Evolutionary conservation across 2,797 vertebrate genomes (phyloP).

Genomic region (Triplophysa yarkandensis): DNA sequence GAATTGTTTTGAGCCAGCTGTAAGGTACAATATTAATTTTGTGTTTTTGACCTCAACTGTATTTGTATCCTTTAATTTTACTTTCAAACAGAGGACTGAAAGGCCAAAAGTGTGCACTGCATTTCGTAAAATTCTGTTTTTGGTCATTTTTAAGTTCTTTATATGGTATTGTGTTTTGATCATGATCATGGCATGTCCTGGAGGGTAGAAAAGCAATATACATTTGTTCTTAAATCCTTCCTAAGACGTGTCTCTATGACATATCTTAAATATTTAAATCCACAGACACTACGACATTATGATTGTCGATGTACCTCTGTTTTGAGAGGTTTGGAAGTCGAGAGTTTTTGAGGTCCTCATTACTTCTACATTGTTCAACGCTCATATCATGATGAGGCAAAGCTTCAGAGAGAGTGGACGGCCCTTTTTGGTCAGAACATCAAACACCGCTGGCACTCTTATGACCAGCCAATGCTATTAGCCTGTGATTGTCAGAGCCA

Average conservation of each 20-base stretch:
- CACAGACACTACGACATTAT: not conserved
- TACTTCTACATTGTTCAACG: slow-evolving; percentile 51
- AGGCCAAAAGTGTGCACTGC: no score
- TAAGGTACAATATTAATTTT: no score
- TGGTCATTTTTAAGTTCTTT: slow-evolving; percentile 23
- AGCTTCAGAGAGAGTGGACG: slow-evolving; percentile 51
- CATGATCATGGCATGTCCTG: slow-evolving; percentile 19
- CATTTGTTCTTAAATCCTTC: not conserved
- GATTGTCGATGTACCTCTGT: not conserved
- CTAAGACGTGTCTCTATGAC: not conserved
- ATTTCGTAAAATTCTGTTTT: slow-evolving; percentile 30
- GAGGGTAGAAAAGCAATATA: not conserved
- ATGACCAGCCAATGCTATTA: slow-evolving; percentile 63
- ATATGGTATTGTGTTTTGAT: slow-evolving; percentile 35
- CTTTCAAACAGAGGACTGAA: no score
- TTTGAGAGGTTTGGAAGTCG: not conserved
- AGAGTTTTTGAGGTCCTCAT: slow-evolving; percentile 12
- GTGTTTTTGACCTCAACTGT: no score
- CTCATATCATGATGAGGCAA: slow-evolving; percentile 58
- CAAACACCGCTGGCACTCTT: slow-evolving; percentile 61
- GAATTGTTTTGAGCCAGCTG: no score
- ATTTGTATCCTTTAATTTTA: no score
- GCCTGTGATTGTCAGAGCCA: slow-evolving; percentile 61
- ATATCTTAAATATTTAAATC: not conserved
- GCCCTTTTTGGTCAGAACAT: slow-evolving; percentile 58